Evolutionary conservation across 2,113 vertebrate genomes (phyloP).

Genomic region (Callopanchax toddi): DNA sequence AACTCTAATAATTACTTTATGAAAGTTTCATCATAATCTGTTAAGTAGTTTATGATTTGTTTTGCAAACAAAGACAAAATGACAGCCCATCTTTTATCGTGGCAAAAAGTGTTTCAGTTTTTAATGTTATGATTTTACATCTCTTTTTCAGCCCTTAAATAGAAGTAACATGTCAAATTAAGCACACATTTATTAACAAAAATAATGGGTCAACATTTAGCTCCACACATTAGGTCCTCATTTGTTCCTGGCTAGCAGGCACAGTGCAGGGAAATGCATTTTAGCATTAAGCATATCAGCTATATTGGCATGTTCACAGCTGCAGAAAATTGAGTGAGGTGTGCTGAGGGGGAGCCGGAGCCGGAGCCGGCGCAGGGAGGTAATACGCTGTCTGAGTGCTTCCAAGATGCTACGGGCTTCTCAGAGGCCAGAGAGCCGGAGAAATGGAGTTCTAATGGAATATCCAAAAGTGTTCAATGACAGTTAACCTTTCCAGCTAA

Average conservation of each 20-base stretch:
- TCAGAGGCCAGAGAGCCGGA: slow-evolving; percentile 38
- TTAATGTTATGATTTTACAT: too few species aligned
- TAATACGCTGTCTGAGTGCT: slow-evolving; percentile 58
- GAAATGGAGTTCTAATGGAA: slow-evolving; percentile 57
- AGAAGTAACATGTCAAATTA: neutral
- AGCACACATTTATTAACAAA: neutral
- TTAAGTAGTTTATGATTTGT: too few species aligned
- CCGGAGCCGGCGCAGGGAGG: slow-evolving; percentile 42
- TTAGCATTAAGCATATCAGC: slow-evolving; percentile 64
- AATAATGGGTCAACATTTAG: slow-evolving; percentile 18
- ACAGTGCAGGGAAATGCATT: slow-evolving; percentile 52
- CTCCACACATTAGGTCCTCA: slow-evolving; percentile 12
- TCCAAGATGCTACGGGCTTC: slow-evolving; percentile 13
- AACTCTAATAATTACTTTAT: too few species aligned
- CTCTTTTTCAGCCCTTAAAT: neutral
- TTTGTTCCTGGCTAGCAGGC: slow-evolving; percentile 41
- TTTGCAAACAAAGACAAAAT: too few species aligned
- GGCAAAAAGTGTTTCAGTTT: too few species aligned
- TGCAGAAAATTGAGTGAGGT: slow-evolving; percentile 77
- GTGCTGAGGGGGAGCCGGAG: slow-evolving; percentile 39
- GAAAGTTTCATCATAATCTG: too few species aligned
- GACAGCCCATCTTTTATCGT: too few species aligned
- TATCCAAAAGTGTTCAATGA: slow-evolving; percentile 57
- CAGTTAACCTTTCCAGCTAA: slow-evolving; percentile 65
- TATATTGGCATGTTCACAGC: slow-evolving; percentile 73